A percentile compares a stretch with the other conserved stretches of the same genome.
Evolutionary conservation across 2,888 invertebrate genomes (phyloP).

Genomic region (Ptilodon capucinus): DNA sequence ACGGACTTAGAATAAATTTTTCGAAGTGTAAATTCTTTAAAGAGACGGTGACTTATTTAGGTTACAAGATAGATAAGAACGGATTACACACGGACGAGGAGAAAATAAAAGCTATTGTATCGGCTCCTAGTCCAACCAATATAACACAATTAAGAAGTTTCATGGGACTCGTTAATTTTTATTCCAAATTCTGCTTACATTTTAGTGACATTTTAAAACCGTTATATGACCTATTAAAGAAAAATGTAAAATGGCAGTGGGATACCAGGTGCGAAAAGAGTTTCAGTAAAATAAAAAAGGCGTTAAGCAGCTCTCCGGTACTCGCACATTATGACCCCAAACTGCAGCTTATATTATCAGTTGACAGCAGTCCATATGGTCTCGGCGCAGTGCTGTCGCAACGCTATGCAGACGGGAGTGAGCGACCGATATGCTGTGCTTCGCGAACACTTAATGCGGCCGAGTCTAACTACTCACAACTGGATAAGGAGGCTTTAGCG

Average conservation of each 20-base stretch:
- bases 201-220: conserved; percentile 22
- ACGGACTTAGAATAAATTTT: conserved; percentile 13
- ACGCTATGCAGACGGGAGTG: conserved; percentile 16
- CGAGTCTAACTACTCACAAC: not conserved
- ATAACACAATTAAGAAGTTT: conserved; percentile 19
- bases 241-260: conserved; percentile 19
- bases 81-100: conserved; percentile 22
- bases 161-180: conserved; percentile 6
- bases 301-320: conserved; percentile 7
- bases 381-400: conserved; percentile 26
- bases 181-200: conserved; percentile 20
- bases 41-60: conserved; percentile 21
- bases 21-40: conserved; percentile 23
- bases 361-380: conserved; percentile 21
- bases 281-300: too few relatives aligned
- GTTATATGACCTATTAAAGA: conserved; percentile 17
- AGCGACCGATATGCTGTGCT: conserved; percentile 4
- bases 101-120: conserved; percentile 19
- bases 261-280: conserved; percentile 7
- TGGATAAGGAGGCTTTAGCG: conserved; percentile 5
- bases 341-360: conserved; percentile 16
- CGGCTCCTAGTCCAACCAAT: conserved; percentile 14
- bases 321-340: conserved; percentile 22
- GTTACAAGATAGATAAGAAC: conserved; percentile 20
- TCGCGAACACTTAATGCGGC: not conserved